A percentile compares a stretch with the other conserved stretches of the same genome.
These are phyloP conservation scores for Littorina saxatilis DNA, from an alignment of 1,140 invertebrate species.

Conservation along the genomic window DNA sequence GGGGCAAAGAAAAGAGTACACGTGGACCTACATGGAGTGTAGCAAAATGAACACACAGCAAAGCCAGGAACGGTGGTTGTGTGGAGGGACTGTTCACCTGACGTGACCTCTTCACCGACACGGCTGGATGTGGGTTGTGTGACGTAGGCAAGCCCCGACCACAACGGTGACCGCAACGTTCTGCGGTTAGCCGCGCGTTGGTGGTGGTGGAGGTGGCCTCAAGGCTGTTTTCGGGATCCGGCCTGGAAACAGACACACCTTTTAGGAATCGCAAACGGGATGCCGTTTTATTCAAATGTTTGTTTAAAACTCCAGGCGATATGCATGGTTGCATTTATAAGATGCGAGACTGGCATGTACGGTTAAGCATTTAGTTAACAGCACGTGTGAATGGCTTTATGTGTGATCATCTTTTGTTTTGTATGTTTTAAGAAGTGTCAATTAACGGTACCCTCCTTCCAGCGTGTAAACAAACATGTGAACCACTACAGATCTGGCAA, in stretches of 20 bases:
- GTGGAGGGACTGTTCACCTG: neutral
- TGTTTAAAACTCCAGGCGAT: neutral
- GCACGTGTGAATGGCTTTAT: neutral
- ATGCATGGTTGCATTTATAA: neutral
- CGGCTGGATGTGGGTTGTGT: neutral
- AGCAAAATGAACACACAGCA: neutral
- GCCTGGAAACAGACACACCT: neutral
- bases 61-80: neutral
- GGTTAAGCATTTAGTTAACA: neutral
- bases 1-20: neutral
- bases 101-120: neutral
- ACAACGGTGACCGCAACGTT: neutral
- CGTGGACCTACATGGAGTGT: neutral
- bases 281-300: slow-evolving; percentile 9
- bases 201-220: too few relatives aligned
- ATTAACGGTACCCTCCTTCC: too few relatives aligned
- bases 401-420: neutral
- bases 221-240: neutral
- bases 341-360: neutral
- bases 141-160: slow-evolving; percentile 14
- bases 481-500: too few relatives aligned
- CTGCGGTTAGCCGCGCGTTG: slow-evolving; percentile 3
- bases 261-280: neutral
- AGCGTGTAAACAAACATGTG: too few relatives aligned
- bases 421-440: neutral